A percentile compares a stretch with the other conserved stretches of the same genome.
These are phyloP conservation scores for Heterochromis multidens DNA, from an alignment of 2,113 vertebrate genomes.

Conservation along the genomic window DNA sequence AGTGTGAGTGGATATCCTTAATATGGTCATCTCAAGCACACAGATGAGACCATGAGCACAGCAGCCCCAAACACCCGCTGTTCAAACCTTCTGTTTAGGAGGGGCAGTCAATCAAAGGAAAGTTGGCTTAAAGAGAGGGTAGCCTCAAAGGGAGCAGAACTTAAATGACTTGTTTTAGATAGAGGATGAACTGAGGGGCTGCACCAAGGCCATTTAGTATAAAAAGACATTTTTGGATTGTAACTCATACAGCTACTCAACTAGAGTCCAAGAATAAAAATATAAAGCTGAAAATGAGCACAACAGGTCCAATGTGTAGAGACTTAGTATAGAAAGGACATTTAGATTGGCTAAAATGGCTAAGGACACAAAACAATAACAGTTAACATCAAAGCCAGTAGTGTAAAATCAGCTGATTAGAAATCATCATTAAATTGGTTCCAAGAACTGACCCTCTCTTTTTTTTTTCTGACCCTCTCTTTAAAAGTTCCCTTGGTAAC, in stretches of 20 bases:
- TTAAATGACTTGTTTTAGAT: background rate
- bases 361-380: background rate
- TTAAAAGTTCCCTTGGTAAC: constrained; percentile 14
- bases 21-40: background rate
- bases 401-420: background rate
- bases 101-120: background rate
- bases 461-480: background rate
- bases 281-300: background rate
- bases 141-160: background rate
- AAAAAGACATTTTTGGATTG: background rate
- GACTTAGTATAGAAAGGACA: background rate
- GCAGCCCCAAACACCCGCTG: background rate
- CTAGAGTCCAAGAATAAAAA: background rate
- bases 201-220: background rate
- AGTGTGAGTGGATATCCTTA: background rate
- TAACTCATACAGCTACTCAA: background rate
- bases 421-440: background rate
- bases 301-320: background rate
- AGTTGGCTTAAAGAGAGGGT: background rate
- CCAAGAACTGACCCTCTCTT: background rate
- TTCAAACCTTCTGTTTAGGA: background rate
- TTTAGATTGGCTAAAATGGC: background rate
- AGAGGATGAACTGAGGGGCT: background rate
- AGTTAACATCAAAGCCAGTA: background rate
- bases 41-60: background rate